A percentile compares a stretch with the other conserved stretches of the same genome.
phyloP scores from a whole-genome alignment of 2,113 vertebrate genomes.

The Colaptes auratus region DNA sequence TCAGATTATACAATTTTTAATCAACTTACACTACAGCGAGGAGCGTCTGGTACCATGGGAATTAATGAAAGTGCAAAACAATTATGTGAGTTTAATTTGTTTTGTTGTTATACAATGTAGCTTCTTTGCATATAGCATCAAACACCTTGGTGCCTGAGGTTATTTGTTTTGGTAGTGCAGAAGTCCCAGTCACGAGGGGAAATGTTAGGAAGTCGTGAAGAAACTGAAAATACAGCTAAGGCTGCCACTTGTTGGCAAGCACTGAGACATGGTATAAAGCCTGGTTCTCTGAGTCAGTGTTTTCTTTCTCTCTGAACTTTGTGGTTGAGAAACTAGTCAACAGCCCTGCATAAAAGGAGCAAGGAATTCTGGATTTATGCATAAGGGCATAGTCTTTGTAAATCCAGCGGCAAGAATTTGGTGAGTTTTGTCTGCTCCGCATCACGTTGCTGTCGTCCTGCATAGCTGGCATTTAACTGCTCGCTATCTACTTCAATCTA shows the following conservation, averaged over 20 bases:
- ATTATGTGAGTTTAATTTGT: not conserved
- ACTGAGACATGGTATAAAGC: not conserved
- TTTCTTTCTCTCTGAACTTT: not conserved
- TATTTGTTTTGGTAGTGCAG: slow-evolving; percentile 10
- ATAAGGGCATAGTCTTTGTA: not conserved
- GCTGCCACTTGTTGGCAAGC: slow-evolving; percentile 1
- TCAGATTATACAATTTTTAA: slow-evolving; percentile 29
- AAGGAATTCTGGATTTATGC: not conserved
- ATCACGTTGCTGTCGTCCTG: not conserved
- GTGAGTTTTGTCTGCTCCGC: not conserved
- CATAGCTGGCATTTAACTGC: not conserved
- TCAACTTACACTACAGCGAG: slow-evolving; percentile 2
- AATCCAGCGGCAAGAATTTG: not conserved
- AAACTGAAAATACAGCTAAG: slow-evolving; percentile 5
- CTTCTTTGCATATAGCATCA: slow-evolving; percentile 26
- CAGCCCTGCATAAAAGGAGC: not conserved
- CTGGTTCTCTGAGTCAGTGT: slow-evolving; percentile 1
- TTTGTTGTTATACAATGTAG: slow-evolving; percentile 4
- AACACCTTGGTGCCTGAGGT: not conserved
- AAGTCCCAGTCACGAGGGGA: not conserved
- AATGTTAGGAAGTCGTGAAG: slow-evolving; percentile 23
- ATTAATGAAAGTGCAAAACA: slow-evolving; percentile 34
- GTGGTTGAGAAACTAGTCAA: not conserved
- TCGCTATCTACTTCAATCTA: not conserved
- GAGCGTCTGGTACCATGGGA: slow-evolving; percentile 43